Conservation (phyloP, 2,113 vertebrate genomes). For the Psammodynastes pulverulentus region DNA sequence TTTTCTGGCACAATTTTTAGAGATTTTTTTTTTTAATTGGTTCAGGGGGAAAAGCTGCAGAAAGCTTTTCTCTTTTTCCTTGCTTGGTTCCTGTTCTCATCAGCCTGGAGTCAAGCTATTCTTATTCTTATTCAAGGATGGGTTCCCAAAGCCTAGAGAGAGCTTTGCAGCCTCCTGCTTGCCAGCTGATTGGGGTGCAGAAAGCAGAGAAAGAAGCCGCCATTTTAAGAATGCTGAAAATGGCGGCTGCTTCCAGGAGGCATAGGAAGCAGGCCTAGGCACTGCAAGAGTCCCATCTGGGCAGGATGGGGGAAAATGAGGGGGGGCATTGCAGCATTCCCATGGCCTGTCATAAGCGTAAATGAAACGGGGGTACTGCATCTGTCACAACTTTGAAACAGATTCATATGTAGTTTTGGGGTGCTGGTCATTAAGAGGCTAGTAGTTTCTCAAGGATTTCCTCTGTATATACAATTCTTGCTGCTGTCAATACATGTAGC, state of each 20-base stretch:
- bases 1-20: too few relatives aligned
- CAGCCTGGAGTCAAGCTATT: too few relatives aligned
- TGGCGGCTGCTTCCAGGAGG: neutral
- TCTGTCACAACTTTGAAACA: neutral
- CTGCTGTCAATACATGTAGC: too few relatives aligned
- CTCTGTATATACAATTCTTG: neutral
- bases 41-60: too few relatives aligned
- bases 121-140: too few relatives aligned
- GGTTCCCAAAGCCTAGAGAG: too few relatives aligned
- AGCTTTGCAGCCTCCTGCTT: neutral
- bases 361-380: neutral
- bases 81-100: too few relatives aligned
- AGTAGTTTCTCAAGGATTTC: neutral
- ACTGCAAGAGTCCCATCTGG: neutral
- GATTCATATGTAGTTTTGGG: neutral
- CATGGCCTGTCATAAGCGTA: neutral
- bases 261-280: neutral
- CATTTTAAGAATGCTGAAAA: neutral
- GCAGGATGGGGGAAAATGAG: neutral
- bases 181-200: neutral
- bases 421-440: neutral
- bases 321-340: neutral
- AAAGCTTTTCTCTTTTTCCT: too few relatives aligned
- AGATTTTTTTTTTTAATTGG: too few relatives aligned
- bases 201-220: neutral